Conservation (phyloP, 2,113 vertebrate genomes). For the Aleadryas rufinucha region DNA sequence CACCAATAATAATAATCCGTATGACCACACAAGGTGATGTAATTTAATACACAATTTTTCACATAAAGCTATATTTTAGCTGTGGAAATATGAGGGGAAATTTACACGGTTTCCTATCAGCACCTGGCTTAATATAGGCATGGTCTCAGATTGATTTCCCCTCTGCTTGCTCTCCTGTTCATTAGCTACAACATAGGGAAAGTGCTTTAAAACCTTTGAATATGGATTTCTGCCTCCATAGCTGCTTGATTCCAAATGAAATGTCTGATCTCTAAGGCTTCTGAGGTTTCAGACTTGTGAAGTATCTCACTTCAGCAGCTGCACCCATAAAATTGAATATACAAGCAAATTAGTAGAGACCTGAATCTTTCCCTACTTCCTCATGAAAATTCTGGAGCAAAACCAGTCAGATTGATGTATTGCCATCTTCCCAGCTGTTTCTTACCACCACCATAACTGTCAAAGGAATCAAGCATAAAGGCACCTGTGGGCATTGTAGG, state of each 20-base stretch:
- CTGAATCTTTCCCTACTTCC: background rate
- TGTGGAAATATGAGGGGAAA: background rate
- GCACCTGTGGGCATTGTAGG: background rate
- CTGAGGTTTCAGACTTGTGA: background rate
- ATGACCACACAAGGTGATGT: background rate
- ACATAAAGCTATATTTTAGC: background rate
- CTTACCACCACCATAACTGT: background rate
- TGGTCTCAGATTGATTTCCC: background rate
- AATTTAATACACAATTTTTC: background rate
- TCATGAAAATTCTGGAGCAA: background rate
- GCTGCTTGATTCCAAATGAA: background rate
- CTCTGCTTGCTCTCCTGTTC: background rate
- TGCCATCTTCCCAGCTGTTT: background rate
- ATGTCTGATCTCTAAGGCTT: background rate
- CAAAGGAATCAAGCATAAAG: background rate
- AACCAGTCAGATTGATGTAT: background rate
- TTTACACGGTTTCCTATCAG: background rate
- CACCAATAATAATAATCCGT: background rate
- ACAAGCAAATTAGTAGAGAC: background rate
- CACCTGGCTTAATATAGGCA: background rate
- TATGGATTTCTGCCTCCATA: background rate
- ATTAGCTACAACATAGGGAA: background rate
- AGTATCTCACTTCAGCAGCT: slow-evolving; percentile 21
- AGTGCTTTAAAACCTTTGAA: background rate
- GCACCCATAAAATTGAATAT: background rate